Evolutionary conservation across 2,888 invertebrate species (phyloP), one percentile per base, ranked within the genome.

Genomic region (Rhagonycha lutea): DNA sequence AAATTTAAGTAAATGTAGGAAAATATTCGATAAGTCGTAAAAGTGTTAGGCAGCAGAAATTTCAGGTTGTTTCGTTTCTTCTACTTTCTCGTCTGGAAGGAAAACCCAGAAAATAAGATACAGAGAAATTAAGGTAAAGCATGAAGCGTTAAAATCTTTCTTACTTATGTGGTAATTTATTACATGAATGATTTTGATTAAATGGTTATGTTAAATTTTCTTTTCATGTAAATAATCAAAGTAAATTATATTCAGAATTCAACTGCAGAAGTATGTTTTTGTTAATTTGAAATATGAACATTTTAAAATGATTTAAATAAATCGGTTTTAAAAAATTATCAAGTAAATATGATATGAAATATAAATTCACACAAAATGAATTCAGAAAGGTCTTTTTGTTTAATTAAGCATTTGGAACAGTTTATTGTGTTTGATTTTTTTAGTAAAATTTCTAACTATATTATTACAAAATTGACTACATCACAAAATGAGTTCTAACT

Each of bases 1-100:
- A 61, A 69, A 69, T 69, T 72, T 71, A 60, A 73, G 72, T 61
- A 71, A 68, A 75, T 65, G 47, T 32, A 76, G 70, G 29, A 75
- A 73, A 73, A 63, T 62, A 47, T 72, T 72, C 73, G 75, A 62
- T 81, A 82, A 79, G 79, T 75, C 80, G 79, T 79, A n/a, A n/a
- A 47, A 82, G 78, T 80, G 76, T 86, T 86, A 86, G 84, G 86
- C 86, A 81, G 86, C 85, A 79, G 85, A 84, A 81, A 86, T 86
- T 86, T 83, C 83, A 77, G 85, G 83, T 82, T 82, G 79, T 82
- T 84, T 84, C 79, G 82, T 83, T 80, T 83, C 84, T 80, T 86
- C 85, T 79, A 83, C 84, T 80, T 84, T 85, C 82, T 85, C 85
- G 81, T 84, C 86, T 87, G 86, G 79, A 86, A 86, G 85, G 83